Evolutionary conservation across 1,140 invertebrate genomes (phyloP).

Genomic region (Ridgeia piscesae): DNA sequence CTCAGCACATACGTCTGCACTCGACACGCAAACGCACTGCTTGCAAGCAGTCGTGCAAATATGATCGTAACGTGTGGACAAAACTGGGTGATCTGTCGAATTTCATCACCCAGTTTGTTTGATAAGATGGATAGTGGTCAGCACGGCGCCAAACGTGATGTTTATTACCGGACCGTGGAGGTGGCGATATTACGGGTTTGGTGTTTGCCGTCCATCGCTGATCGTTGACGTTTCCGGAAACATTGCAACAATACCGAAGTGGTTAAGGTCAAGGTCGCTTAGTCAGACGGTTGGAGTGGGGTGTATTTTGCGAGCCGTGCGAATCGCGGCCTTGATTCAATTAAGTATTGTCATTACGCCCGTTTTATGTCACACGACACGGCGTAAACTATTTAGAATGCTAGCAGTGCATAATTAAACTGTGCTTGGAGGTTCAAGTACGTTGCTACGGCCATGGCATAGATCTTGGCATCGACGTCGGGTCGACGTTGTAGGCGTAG

Average conservation of each 20-base stretch:
- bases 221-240: neutral
- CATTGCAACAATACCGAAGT: neutral
- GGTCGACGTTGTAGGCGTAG: no score
- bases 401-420: no score
- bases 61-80: neutral
- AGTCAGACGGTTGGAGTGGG: neutral
- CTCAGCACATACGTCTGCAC: neutral
- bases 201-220: neutral
- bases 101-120: neutral
- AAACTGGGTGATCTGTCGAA: neutral
- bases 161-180: neutral
- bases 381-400: no score
- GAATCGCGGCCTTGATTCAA: neutral
- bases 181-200: neutral
- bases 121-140: neutral
- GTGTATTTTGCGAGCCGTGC: neutral
- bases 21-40: slow-evolving; percentile 3
- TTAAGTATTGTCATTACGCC: neutral
- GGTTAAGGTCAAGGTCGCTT: neutral
- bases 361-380: neutral
- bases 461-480: no score
- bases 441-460: no score
- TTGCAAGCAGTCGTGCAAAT: neutral
- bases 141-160: neutral
- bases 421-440: no score